These are phyloP conservation scores for Ceuthmochares aereus DNA, from an alignment of 2,113 vertebrate species.

Conservation along the genomic window DNA sequence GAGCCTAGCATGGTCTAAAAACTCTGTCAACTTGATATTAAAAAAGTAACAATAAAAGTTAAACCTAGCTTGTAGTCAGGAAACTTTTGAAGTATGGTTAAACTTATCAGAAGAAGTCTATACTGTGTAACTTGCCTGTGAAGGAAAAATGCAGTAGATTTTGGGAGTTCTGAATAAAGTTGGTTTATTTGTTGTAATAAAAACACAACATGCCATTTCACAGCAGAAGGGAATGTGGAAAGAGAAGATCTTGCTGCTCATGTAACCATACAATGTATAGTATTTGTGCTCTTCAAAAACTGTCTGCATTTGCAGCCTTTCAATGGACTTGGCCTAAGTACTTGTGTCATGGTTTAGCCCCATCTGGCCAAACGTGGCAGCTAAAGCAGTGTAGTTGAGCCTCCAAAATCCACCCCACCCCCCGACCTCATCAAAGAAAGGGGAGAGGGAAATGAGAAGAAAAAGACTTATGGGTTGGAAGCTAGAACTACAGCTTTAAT, in stretches of 20 bases:
- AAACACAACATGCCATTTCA: not conserved
- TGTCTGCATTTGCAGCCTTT: not conserved
- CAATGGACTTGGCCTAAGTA: accelerated
- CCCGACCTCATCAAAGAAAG: no score
- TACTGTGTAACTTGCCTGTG: not conserved
- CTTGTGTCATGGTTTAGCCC: no score
- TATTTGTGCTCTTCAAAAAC: not conserved
- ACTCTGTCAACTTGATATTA: not conserved
- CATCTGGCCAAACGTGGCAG: no score
- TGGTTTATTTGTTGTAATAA: not conserved
- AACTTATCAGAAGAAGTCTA: not conserved
- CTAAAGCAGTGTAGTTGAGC: no score
- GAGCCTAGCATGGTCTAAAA: not conserved
- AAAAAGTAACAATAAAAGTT: not conserved
- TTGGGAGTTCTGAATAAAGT: not conserved
- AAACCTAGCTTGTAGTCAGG: not conserved
- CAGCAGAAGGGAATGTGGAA: not conserved
- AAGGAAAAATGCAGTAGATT: not conserved
- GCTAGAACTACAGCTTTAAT: no score
- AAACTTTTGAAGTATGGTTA: not conserved
- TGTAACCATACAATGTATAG: not conserved
- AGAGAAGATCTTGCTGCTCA: not conserved
- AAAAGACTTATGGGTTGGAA: no score
- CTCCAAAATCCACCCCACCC: no score
- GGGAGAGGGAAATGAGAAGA: no score